A percentile compares a stretch with the other conserved stretches of the same genome.
Conservation (phyloP, 2,888 invertebrate species). For the Rhagonycha fulva region DNA sequence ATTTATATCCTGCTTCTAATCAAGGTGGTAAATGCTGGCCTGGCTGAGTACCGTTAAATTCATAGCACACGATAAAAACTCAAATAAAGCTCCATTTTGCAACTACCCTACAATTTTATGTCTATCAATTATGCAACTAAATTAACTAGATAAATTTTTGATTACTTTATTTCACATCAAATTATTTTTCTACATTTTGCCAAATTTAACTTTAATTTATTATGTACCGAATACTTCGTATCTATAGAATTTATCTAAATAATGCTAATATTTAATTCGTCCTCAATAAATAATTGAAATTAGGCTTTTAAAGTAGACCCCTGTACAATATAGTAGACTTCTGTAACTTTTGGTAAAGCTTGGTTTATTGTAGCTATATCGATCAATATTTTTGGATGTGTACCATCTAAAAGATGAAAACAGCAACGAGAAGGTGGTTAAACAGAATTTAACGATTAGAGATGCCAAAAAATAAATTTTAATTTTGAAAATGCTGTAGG, state of each 20-base stretch:
- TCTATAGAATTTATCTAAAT: neutral
- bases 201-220: neutral
- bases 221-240: neutral
- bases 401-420: neutral
- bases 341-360: neutral
- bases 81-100: conserved; percentile 25
- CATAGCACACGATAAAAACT: conserved; percentile 39
- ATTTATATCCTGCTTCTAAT: conserved; percentile 52
- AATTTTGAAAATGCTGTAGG: neutral
- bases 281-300: neutral
- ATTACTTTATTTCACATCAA: neutral
- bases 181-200: neutral
- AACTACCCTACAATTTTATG: conserved; percentile 18
- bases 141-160: neutral
- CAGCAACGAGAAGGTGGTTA: neutral
- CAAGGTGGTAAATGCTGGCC: conserved; percentile 52
- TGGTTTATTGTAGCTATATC: neutral
- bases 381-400: neutral
- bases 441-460: neutral
- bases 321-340: neutral
- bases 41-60: conserved; percentile 48
- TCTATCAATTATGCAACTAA: conserved; percentile 9
- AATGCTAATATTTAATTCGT: neutral
- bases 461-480: neutral
- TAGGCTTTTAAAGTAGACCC: neutral